Evolutionary conservation across 2,113 vertebrate genomes (phyloP).

Genomic region (Psilopsiagon aymara): DNA sequence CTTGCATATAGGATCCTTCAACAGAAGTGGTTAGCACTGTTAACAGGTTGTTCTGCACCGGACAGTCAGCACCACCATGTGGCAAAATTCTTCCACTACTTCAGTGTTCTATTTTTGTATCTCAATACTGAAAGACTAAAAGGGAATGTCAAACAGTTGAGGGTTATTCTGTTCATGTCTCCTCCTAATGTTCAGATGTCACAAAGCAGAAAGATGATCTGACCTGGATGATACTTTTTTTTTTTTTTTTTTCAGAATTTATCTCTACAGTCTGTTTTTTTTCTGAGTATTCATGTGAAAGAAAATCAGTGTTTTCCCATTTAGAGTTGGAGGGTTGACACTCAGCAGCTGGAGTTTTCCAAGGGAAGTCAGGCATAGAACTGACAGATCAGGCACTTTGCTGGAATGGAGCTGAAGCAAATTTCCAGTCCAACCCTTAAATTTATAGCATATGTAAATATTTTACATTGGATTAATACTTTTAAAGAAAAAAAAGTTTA

Average conservation of each 20-base stretch:
- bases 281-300: not conserved
- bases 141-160: not conserved
- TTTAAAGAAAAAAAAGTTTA: no score
- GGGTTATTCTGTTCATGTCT: accelerated
- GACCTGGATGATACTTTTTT: not conserved
- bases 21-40: not conserved
- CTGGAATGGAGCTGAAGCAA: not conserved
- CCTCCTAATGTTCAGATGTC: not conserved
- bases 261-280: not conserved
- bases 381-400: not conserved
- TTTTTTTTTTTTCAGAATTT: not conserved
- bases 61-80: constrained; percentile 37
- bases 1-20: accelerated
- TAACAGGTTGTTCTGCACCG: not conserved
- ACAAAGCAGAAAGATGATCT: not conserved
- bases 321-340: not conserved
- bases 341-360: not conserved
- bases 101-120: not conserved
- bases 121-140: accelerated
- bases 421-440: not conserved
- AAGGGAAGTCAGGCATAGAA: not conserved
- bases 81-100: not conserved
- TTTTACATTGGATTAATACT: not conserved
- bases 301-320: accelerated
- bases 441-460: not conserved